Conservation (phyloP, 2,888 invertebrate species). For the Drosophila nr. perissopoda region DNA sequence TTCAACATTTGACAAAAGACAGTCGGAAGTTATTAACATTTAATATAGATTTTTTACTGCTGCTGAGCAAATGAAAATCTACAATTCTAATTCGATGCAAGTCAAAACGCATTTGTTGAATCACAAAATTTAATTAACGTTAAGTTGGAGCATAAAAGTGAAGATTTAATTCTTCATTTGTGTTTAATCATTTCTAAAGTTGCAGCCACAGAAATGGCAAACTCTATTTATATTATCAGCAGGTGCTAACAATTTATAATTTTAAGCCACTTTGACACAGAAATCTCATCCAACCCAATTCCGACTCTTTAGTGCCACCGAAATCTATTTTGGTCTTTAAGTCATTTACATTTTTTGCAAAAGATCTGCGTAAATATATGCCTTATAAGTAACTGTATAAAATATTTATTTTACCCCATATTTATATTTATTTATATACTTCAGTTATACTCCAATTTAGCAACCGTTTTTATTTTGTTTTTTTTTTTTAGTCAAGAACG, state of each 20-base stretch:
- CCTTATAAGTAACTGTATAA: not conserved
- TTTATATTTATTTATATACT: not conserved
- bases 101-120: not conserved
- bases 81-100: not conserved
- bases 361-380: not conserved
- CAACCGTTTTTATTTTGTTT: not conserved
- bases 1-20: not conserved
- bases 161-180: not conserved
- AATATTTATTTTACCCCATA: not conserved
- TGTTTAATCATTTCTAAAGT: not conserved
- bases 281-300: not conserved
- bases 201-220: not conserved
- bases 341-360: not conserved
- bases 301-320: not conserved
- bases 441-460: not conserved
- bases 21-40: not conserved
- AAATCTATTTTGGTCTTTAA: not conserved
- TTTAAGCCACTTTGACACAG: not conserved
- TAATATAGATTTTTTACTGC: not conserved
- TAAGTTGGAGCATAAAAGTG: not conserved
- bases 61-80: not conserved
- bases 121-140: not conserved
- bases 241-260: not conserved
- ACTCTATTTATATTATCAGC: conserved; percentile 1
- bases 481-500: not conserved